phyloP scores from a whole-genome alignment of 2,888 invertebrate species.

The Pachliopta kotzebuea region DNA sequence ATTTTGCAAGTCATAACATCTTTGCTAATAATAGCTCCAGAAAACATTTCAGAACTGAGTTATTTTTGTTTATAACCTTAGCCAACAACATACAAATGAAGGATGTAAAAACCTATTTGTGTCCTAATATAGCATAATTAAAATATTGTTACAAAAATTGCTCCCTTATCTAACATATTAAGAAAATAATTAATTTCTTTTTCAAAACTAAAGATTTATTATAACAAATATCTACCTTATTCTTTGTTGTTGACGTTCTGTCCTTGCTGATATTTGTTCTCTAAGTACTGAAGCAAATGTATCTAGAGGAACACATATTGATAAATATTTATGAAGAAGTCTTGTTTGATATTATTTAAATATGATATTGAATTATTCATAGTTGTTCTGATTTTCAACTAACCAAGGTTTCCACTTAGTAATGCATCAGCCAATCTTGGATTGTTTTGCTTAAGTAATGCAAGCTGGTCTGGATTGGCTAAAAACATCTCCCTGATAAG shows the following conservation, averaged over 20 bases:
- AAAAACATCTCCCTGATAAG: slow-evolving; percentile 92
- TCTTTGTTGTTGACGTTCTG: slow-evolving; percentile 90
- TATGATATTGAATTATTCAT: slow-evolving; percentile 20
- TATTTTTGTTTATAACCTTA: too few relatives aligned
- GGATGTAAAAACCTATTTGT: too few relatives aligned
- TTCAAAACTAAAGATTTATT: too few relatives aligned
- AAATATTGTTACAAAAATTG: too few relatives aligned
- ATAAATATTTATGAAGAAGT: slow-evolving; percentile 30
- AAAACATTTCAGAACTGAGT: too few relatives aligned
- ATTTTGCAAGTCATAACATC: too few relatives aligned
- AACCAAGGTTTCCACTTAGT: slow-evolving; percentile 90
- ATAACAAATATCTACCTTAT: slow-evolving; percentile 58
- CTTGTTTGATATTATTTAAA: slow-evolving; percentile 6
- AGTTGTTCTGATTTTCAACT: slow-evolving; percentile 32
- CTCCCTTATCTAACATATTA: too few relatives aligned
- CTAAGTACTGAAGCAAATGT: slow-evolving; percentile 88
- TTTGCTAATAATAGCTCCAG: too few relatives aligned
- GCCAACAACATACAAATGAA: too few relatives aligned
- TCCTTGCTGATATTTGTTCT: slow-evolving; percentile 90
- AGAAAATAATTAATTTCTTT: too few relatives aligned
- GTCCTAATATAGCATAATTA: too few relatives aligned
- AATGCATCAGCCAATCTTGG: slow-evolving; percentile 95
- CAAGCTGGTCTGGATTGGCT: slow-evolving; percentile 94
- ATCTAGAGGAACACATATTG: slow-evolving; percentile 75
- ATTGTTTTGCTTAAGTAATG: slow-evolving; percentile 95